Base-by-base conservation (phyloP, 2,113 vertebrate genomes). In the Xenopus laevis region DNA sequence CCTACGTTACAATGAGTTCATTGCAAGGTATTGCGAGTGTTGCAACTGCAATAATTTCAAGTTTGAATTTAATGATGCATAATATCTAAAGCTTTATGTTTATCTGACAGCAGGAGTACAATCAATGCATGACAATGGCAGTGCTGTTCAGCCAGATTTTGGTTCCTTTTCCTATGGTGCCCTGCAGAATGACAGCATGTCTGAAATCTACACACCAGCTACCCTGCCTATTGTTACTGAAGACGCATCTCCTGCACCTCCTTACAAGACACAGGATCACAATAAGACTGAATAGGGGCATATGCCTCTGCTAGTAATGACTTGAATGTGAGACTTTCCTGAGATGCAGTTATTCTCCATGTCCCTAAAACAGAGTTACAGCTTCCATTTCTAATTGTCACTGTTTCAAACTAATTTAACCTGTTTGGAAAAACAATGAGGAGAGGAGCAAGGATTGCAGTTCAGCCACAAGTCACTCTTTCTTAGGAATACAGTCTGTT, bases 1-100 rank as follows among this genome's bases (percentile, higher is more conserved):
- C 96, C 0, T 99, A 96, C 65, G 95, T 98, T 79, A 94, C 94
- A 1, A 95, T 99, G 94, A 94, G 97, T 68, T 92, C 96, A 84
- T 84, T 92, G 83, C 93, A 94, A 88, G 95, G 97, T 99, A 85
- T 83, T 16, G 58, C 4, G 12, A 18, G 12, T 58, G 16, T 40
- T 52, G 13, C 7, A 12, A 13, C 13, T 68, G 30, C 9, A 13
- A 7, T 13, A 64, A n/a, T 50, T 10, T 21, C 2, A 10, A 60
- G 11, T 4, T 27, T 23, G 10, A 8, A 23, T 0, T 6, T 60
- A 21, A 20, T 3, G 18, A 20, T 8, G 21, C 11, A 50, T 58
- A 27, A 27, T 55, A 55, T n/a, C 13, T 9, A n/a, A 55, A 18
- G 17, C 15, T 55, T 9, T 46, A 9, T 40, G 63, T 10, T 76